These are phyloP conservation scores for Lymantria dispar DNA, from an alignment of 2,888 invertebrate species.

Conservation along the genomic window DNA sequence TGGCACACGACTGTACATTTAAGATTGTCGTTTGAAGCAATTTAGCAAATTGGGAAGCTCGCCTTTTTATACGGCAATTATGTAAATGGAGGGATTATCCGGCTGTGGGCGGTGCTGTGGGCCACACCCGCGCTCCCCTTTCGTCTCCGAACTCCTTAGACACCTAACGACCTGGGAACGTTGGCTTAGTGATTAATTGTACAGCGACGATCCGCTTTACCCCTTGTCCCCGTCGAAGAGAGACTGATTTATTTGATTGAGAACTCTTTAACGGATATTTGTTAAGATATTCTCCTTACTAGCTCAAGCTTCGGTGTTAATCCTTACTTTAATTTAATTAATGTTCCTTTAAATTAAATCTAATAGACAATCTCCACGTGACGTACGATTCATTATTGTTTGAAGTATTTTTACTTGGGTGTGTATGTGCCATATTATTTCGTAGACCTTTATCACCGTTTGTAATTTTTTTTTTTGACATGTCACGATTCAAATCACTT, in stretches of 20 bases:
- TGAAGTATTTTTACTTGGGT: too few relatives aligned
- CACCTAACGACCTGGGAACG: constrained; percentile 66
- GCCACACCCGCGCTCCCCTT: constrained; percentile 72
- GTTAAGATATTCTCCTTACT: constrained; percentile 48
- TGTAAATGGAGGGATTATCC: constrained; percentile 82
- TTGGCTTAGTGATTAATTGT: constrained; percentile 67
- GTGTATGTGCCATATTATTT: too few relatives aligned
- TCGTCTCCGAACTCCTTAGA: constrained; percentile 63
- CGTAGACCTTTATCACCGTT: too few relatives aligned
- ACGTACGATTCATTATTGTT: background rate
- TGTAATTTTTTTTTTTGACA: too few relatives aligned
- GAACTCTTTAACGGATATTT: constrained; percentile 58
- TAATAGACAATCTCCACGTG: background rate
- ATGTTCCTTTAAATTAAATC: constrained; percentile 16
- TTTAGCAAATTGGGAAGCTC: constrained; percentile 81
- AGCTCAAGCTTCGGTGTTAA: constrained; percentile 31
- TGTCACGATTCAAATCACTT: too few relatives aligned
- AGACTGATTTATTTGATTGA: constrained; percentile 72
- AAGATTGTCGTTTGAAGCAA: constrained; percentile 75
- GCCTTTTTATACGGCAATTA: constrained; percentile 83
- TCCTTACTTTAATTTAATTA: constrained; percentile 33
- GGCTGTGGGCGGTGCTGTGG: constrained; percentile 70
- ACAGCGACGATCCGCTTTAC: constrained; percentile 46
- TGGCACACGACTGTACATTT: constrained; percentile 27
- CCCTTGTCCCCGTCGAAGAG: constrained; percentile 53